These are phyloP conservation scores for Bombus polaris DNA, from an alignment of 1,140 invertebrate genomes.

Conservation along the genomic window DNA sequence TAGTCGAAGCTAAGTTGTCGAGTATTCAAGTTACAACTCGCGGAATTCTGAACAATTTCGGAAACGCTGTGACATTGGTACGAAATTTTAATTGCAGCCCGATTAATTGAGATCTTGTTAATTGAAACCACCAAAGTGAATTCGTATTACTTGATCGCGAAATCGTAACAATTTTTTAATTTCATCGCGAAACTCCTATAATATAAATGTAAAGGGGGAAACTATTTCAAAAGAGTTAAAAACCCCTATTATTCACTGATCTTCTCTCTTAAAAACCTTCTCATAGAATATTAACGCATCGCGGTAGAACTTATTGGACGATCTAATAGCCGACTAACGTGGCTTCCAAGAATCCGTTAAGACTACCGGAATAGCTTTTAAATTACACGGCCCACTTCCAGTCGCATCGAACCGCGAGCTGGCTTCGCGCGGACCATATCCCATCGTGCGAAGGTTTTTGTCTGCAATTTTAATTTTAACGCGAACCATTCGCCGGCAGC, in stretches of 20 bases:
- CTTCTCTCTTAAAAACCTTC: background rate
- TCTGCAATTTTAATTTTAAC: slow-evolving; percentile 71
- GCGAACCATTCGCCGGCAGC: slow-evolving; percentile 61
- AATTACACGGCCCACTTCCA: slow-evolving; percentile 59
- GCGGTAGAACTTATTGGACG: background rate
- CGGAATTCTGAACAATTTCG: background rate
- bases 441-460: slow-evolving; percentile 51
- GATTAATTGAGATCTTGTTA: background rate
- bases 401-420: background rate
- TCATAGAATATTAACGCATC: background rate
- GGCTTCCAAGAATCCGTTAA: slow-evolving; percentile 42
- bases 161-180: too few species aligned
- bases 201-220: too few species aligned
- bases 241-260: background rate
- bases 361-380: slow-evolving; percentile 65
- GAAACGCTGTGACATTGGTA: background rate
- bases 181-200: too few species aligned
- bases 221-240: background rate
- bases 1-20: too few species aligned
- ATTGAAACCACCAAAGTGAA: background rate
- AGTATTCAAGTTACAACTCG: background rate
- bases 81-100: background rate
- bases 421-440: background rate
- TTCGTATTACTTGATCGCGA: background rate
- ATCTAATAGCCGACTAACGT: slow-evolving; percentile 37